Evolutionary conservation across 2,888 invertebrate species (phyloP).

Genomic region (Hemistola chrysoprasaria): DNA sequence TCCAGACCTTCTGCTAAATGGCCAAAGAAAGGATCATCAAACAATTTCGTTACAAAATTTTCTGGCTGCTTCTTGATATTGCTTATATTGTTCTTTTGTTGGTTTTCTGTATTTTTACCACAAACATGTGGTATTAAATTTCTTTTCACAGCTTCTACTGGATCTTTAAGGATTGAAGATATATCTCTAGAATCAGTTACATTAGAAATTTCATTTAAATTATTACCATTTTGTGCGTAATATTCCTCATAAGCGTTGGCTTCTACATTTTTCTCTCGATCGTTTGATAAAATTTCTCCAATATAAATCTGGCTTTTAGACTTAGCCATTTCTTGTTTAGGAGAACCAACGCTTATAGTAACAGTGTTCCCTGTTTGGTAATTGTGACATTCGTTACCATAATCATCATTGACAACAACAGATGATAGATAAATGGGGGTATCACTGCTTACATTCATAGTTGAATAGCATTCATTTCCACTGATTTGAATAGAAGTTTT

Average conservation of each 20-base stretch:
- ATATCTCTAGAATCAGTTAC: conserved; percentile 59
- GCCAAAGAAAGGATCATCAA: conserved; percentile 85
- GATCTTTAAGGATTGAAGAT: conserved; percentile 84
- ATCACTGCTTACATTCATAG: conserved; percentile 87
- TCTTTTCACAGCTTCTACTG: conserved; percentile 88
- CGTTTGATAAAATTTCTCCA: conserved; percentile 61
- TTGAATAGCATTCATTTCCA: conserved; percentile 88
- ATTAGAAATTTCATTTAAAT: conserved; percentile 33
- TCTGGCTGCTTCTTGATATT: conserved; percentile 42
- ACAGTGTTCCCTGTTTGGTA: conserved; percentile 83
- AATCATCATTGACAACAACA: conserved; percentile 85
- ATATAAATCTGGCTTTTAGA: conserved; percentile 79
- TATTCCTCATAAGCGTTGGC: conserved; percentile 71
- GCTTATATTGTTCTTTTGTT: conserved; percentile 31
- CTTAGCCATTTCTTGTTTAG: conserved; percentile 68
- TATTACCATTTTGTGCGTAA: conserved; percentile 44
- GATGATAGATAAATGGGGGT: conserved; percentile 88
- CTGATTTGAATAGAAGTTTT: conserved; percentile 89
- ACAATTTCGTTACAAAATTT: conserved; percentile 81
- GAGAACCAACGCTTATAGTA: conserved; percentile 83
- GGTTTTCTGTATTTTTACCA: conserved; percentile 73
- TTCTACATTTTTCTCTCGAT: conserved; percentile 46
- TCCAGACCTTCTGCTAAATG: conserved; percentile 84
- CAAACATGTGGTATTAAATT: conserved; percentile 90
- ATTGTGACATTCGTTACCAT: conserved; percentile 64